phyloP scores from a whole-genome alignment of 2,888 invertebrate genomes.

The Julus scanicus region DNA sequence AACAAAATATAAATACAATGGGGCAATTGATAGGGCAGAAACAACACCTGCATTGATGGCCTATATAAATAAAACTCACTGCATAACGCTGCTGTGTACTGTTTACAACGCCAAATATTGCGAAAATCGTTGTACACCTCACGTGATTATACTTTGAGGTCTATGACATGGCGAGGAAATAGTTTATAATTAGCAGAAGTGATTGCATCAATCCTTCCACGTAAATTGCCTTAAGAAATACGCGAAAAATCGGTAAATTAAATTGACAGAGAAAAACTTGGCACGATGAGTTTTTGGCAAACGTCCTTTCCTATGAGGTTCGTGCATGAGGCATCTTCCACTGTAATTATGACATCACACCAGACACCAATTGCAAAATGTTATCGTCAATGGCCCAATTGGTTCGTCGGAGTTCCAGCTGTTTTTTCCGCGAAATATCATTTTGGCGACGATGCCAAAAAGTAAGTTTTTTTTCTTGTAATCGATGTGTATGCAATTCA shows the following conservation, averaged over 20 bases:
- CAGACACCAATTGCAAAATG: not conserved
- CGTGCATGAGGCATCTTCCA: not conserved
- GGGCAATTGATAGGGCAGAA: not conserved
- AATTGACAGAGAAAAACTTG: not conserved
- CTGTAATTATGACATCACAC: not conserved
- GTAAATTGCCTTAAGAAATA: not conserved
- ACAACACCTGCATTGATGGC: constrained; percentile 1
- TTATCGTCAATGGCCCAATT: not conserved
- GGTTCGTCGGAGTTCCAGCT: not conserved
- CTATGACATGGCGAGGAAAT: not conserved
- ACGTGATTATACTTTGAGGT: not conserved
- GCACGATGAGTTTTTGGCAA: not conserved
- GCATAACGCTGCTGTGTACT: not conserved
- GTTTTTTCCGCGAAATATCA: not conserved
- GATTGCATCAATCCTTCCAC: not conserved
- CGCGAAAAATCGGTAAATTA: not conserved
- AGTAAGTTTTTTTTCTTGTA: not conserved
- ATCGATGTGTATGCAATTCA: not conserved
- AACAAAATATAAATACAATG: constrained; percentile 34
- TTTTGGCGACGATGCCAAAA: not conserved
- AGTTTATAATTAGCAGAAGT: not conserved
- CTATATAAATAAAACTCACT: not conserved
- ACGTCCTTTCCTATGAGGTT: not conserved
- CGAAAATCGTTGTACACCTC: not conserved
- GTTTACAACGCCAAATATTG: not conserved